phyloP scores from a whole-genome alignment of 2,113 vertebrate species.

The Muntiacus reevesi region DNA sequence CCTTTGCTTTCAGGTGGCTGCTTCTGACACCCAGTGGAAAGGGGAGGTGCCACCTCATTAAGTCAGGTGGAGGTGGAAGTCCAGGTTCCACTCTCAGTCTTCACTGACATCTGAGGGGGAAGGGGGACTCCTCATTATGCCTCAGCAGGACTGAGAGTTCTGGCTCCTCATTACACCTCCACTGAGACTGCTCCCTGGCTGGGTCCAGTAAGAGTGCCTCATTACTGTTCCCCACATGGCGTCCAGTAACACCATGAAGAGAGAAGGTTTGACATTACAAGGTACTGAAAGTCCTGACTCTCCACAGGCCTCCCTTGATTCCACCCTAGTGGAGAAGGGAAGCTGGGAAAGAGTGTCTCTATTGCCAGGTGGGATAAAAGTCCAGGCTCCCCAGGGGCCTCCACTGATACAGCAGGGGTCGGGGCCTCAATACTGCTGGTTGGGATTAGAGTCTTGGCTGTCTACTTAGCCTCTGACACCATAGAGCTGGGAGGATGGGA shows the following conservation, averaged over 20 bases:
- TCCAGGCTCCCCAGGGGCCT: not conserved
- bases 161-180: not conserved
- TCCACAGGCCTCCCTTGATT: not conserved
- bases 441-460: not conserved
- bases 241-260: not conserved
- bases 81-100: not conserved
- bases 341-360: not conserved
- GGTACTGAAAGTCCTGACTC: not conserved
- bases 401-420: not conserved
- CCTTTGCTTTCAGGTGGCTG: not conserved
- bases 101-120: not conserved
- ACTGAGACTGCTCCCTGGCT: not conserved
- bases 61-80: not conserved
- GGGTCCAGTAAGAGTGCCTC: not conserved
- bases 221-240: not conserved
- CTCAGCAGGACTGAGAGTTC: not conserved
- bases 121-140: not conserved
- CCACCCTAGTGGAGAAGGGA: not conserved
- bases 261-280: not conserved
- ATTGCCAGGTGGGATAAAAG: not conserved
- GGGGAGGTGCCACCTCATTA: not conserved
- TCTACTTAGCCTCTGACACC: not conserved
- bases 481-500: not conserved
- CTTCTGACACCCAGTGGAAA: not conserved
- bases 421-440: not conserved